Evolutionary conservation across 2,797 vertebrate species (phyloP), one percentile per base, ranked within the genome.

Genomic region (Telmatherina bonti): DNA sequence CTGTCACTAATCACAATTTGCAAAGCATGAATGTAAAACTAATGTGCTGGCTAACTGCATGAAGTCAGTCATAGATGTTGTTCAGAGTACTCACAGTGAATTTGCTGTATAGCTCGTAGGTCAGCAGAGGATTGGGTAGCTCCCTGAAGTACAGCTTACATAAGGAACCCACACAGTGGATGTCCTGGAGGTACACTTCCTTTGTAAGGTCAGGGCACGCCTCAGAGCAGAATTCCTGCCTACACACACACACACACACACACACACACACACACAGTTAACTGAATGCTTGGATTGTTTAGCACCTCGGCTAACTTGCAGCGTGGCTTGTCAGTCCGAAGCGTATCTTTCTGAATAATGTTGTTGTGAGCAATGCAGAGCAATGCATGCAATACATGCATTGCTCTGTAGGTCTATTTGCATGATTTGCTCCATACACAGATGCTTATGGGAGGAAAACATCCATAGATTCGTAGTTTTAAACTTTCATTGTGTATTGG

Each of bases 91-190:
- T 91, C 76, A 93, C 94, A 1, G 92, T 95, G 80, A 95, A 95
- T 89, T 91, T 94, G 82, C 88, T 91, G 89, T 95, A 95, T 20
- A 95, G 90, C 82, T 99, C 96, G 74, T 96, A 98, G 29, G 98
- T 99, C 91, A 99, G 97, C 84, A 99, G 96, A 31, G 98, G 98
- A 89, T 97, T 98, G 85, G 98, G 98, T 26, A 99, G 94, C 80
- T 99, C 98, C 86, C 98, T 95, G 93, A 99, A 99, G 93, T 99
- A 99, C 62, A 99, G 94, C 90, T 99, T 99, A 92, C 97, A 99
- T 83, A 99, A 95, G 2, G 98, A 99, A 69, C 97, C 97, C 91
- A 99, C 98, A 20, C 97, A 98, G 95, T 99, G 98, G 92, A 99
- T 99, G 92, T 99, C 98, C 95, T 99, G 98, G 78, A 98, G 96